Evolutionary conservation across 2,888 invertebrate genomes (phyloP).

Genomic region (Torymus tubicola): DNA sequence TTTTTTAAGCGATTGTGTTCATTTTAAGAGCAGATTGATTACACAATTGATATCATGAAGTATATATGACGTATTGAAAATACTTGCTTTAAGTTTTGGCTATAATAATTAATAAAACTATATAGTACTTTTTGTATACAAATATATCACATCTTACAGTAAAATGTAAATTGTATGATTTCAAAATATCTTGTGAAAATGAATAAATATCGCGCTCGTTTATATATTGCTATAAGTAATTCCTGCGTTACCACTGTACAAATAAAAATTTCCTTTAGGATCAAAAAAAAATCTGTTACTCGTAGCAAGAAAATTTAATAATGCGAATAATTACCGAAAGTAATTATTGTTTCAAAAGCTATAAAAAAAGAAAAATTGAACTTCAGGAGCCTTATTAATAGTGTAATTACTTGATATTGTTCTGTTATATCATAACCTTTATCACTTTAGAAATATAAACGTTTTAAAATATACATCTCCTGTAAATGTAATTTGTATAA

Average conservation of each 20-base stretch:
- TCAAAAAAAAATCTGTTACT: neutral
- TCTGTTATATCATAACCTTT: too few species aligned
- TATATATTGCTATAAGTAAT: neutral
- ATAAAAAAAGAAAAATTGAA: too few species aligned
- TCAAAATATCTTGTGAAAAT: slow-evolving; percentile 10
- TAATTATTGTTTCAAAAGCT: too few species aligned
- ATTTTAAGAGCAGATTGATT: neutral
- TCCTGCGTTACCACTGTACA: neutral
- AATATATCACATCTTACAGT: slow-evolving; percentile 12
- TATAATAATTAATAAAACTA: neutral
- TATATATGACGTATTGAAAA: neutral
- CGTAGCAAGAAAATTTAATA: too few species aligned
- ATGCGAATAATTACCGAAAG: too few species aligned
- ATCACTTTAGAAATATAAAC: too few species aligned
- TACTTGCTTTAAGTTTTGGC: neutral
- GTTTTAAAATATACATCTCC: neutral
- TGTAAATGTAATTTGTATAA: slow-evolving; percentile 9
- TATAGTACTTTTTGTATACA: slow-evolving; percentile 11
- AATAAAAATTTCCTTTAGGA: neutral
- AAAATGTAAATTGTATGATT: slow-evolving; percentile 13
- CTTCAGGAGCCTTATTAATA: too few species aligned
- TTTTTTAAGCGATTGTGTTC: too few species aligned
- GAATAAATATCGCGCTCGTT: neutral
- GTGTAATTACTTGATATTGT: too few species aligned
- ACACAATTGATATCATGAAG: neutral